phyloP scores from a whole-genome alignment of 2,797 vertebrate species.

The Merluccius polli region DNA sequence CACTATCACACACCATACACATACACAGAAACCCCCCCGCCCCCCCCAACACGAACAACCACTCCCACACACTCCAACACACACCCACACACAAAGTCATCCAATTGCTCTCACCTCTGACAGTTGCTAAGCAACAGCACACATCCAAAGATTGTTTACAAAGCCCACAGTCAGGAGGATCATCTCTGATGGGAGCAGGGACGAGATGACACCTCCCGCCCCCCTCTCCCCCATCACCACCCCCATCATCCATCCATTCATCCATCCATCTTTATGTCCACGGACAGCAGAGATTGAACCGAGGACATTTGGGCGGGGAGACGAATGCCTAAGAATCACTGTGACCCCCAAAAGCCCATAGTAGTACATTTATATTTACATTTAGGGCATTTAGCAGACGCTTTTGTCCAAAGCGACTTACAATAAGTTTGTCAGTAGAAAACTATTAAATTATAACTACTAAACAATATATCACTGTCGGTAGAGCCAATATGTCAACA shows the following conservation, averaged over 20 bases:
- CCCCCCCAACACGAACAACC: not conserved
- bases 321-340: too few relatives aligned
- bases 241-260: too few relatives aligned
- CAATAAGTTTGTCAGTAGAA: too few relatives aligned
- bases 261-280: not conserved
- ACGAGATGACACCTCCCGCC: not conserved
- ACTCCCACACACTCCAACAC: slow-evolving; percentile 10
- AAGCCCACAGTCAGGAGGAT: slow-evolving; percentile 24
- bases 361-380: too few relatives aligned
- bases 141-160: slow-evolving; percentile 70
- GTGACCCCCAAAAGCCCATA: too few relatives aligned
- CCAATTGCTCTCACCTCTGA: slow-evolving; percentile 41
- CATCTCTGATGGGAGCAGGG: slow-evolving; percentile 13
- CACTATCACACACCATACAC: slow-evolving; percentile 4
- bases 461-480: too few relatives aligned
- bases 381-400: too few relatives aligned
- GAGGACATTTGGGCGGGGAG: too few relatives aligned
- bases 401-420: too few relatives aligned
- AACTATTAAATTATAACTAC: too few relatives aligned
- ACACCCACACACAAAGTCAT: slow-evolving; percentile 19
- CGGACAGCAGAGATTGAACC: not conserved
- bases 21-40: slow-evolving; percentile 21
- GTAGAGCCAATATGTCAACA: too few relatives aligned
- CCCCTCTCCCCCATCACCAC: not conserved
- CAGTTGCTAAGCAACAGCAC: slow-evolving; percentile 75